Base-by-base conservation (phyloP, 2,888 invertebrate species). In the Ormia ochracea region DNA sequence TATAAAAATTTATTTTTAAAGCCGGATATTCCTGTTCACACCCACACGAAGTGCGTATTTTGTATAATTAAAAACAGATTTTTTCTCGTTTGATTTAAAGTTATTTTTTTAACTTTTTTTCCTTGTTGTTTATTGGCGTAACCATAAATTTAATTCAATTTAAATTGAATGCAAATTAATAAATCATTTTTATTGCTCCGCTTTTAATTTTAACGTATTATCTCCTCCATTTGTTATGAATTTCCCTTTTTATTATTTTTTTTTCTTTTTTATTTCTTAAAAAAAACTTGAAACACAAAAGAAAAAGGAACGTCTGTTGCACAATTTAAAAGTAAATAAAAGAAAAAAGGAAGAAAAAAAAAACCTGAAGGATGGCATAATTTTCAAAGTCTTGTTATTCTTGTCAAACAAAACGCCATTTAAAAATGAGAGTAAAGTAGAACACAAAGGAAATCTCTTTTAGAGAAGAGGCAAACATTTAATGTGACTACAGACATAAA, bases 11-110 rank as follows among this genome's bases (percentile, higher is more conserved):
- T 26, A 28, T 48, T 65, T 52, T 33, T 31, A 59, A n/a, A 70
- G 58, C 77, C 63, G 70, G 69, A 72, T 72, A 65, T 70, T 58
- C 21, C n/a, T 41, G 56, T 69, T 68, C 19, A 63, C 50, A 70
- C 41, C 56, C 48, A 48, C 50, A 10, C 48, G n/a, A n/a, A n/a
- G n/a, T n/a, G n/a, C 50, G 14, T 26, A 19, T 10, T 63, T n/a
- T n/a, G n/a, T n/a, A n/a, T 72, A 72, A 72, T 77, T 45, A 45
- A 50, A 72, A 63, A 65, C 33, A 70, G 52, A 26, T 43, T 31
- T 4, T 50, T 36, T 14, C 21, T 17, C 7, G 56, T 26, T 33
- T 54, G 19, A 31, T 31, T 14, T 72, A 33, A 2, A 26, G n/a
- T n/a, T n/a, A n/a, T n/a, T n/a, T n/a, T n/a, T n/a, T n/a, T n/a